phyloP scores from a whole-genome alignment of 2,113 vertebrate species.

The Brachypodius melanocephalos region DNA sequence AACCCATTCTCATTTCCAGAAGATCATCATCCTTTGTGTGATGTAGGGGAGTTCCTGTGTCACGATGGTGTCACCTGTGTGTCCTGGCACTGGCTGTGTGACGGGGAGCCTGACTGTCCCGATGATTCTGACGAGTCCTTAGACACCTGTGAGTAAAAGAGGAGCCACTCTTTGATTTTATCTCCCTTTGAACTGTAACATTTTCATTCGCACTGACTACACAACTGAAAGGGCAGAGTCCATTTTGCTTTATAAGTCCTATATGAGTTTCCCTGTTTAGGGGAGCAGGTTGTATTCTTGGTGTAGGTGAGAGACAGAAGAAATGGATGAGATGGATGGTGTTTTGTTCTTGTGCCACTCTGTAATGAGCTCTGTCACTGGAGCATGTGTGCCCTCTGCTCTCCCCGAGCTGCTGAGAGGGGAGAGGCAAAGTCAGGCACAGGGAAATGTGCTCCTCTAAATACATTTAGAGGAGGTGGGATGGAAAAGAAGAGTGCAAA shows the following conservation, averaged over 20 bases:
- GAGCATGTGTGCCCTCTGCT: neutral
- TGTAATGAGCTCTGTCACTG: neutral
- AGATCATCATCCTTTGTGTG: conserved; percentile 82
- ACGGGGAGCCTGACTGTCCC: conserved; percentile 92
- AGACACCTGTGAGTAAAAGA: conserved; percentile 84
- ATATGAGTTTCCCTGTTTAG: neutral
- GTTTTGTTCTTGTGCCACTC: neutral
- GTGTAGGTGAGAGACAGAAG: neutral
- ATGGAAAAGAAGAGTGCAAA: neutral
- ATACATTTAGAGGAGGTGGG: neutral
- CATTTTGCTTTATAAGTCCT: neutral
- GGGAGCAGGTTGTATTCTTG: neutral
- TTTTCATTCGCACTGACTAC: neutral
- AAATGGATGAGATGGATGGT: neutral
- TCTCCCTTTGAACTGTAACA: neutral
- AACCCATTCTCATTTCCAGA: conserved; percentile 77
- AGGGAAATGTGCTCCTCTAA: neutral
- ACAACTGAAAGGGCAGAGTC: neutral
- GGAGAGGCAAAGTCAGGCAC: neutral
- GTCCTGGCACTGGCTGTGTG: conserved; percentile 90
- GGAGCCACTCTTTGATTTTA: neutral
- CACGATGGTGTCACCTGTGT: conserved; percentile 82
- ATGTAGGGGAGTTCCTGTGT: conserved; percentile 90
- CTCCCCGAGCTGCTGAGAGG: neutral
- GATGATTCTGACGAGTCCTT: conserved; percentile 88